Evolutionary conservation across 2,888 invertebrate species (phyloP).

Genomic region (Panzeria rudis): DNA sequence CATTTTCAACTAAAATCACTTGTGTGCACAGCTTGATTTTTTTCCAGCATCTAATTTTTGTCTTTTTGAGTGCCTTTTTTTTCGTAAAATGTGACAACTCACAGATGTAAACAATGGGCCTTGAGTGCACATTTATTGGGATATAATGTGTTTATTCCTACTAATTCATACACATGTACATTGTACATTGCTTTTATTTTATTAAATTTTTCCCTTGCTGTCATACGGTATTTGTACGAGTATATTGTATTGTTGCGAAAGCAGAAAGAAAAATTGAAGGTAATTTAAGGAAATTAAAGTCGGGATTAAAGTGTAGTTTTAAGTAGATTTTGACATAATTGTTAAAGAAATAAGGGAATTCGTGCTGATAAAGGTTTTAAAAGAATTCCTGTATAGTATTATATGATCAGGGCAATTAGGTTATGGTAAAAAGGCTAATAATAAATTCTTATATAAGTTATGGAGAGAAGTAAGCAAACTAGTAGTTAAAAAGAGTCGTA

Average conservation of each 20-base stretch:
- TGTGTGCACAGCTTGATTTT: slow-evolving; percentile 73
- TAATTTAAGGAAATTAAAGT: slow-evolving; percentile 57
- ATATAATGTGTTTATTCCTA: slow-evolving; percentile 63
- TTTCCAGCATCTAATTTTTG: slow-evolving; percentile 26
- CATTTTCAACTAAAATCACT: slow-evolving; percentile 58
- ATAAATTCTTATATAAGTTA: neutral
- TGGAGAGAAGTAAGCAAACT: neutral
- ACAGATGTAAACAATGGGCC: slow-evolving; percentile 67
- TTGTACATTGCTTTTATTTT: slow-evolving; percentile 18
- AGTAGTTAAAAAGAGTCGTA: neutral
- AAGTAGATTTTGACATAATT: slow-evolving; percentile 50
- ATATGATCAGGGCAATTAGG: slow-evolving; percentile 6
- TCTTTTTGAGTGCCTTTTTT: slow-evolving; percentile 37
- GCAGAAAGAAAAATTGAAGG: slow-evolving; percentile 12
- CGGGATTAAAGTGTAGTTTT: slow-evolving; percentile 52
- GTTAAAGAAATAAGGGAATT: slow-evolving; percentile 11
- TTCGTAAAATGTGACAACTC: slow-evolving; percentile 60
- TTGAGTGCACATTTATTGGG: slow-evolving; percentile 68
- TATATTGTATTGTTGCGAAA: slow-evolving; percentile 8
- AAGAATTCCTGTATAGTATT: slow-evolving; percentile 2
- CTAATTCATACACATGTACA: slow-evolving; percentile 57
- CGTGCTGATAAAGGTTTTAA: neutral
- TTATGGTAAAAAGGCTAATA: neutral
- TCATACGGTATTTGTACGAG: slow-evolving; percentile 8
- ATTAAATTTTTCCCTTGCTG: neutral